These are phyloP conservation scores for Corvus cornix DNA, from an alignment of 2,113 vertebrate genomes.

Conservation along the genomic window DNA sequence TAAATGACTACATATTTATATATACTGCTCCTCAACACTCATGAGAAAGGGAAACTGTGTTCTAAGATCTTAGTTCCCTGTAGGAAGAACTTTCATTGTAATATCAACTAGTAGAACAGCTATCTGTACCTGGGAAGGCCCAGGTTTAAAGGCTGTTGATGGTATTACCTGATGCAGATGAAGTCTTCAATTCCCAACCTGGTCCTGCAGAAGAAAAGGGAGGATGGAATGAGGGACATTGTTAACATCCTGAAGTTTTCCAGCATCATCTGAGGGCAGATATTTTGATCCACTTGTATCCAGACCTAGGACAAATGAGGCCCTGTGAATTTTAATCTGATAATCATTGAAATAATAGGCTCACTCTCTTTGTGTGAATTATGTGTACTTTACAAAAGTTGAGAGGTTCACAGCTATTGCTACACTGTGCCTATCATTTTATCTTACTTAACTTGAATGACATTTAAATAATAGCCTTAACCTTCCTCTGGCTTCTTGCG, in stretches of 20 bases:
- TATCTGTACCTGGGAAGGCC: not conserved
- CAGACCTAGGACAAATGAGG: not conserved
- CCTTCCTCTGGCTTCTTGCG: not conserved
- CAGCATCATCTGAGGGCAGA: not conserved
- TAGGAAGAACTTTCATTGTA: not conserved
- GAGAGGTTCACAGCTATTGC: not conserved
- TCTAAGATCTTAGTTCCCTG: not conserved
- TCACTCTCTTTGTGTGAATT: not conserved
- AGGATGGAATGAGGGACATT: not conserved
- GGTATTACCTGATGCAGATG: not conserved
- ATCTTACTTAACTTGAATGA: not conserved
- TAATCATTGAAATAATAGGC: not conserved
- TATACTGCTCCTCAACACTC: not conserved
- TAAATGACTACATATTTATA: not conserved
- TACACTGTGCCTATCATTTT: not conserved
- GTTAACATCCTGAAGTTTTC: not conserved
- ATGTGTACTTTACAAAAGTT: not conserved
- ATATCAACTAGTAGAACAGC: not conserved
- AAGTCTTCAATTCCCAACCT: not conserved
- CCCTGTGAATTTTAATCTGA: not conserved
- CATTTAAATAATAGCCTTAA: slow-evolving; percentile 22
- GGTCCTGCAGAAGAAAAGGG: not conserved
- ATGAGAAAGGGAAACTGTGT: not conserved
- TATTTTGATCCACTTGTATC: not conserved
- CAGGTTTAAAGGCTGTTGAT: not conserved